Base-by-base conservation (phyloP, 2,113 vertebrate species). In the Rostratula benghalensis region DNA sequence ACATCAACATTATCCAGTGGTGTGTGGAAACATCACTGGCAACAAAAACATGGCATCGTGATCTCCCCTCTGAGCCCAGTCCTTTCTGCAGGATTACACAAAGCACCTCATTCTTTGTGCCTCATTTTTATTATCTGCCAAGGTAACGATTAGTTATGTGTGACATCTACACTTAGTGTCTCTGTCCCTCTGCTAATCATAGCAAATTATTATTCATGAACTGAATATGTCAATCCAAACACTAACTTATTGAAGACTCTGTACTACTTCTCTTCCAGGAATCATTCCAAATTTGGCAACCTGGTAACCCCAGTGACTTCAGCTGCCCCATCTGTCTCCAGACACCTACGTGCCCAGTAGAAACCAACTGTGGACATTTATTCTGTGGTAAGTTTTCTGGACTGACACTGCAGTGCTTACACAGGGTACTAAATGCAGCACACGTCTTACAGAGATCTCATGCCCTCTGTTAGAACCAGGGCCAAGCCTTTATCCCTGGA, bases 271-370 rank as follows among this genome's bases (percentile, higher is more conserved):
- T 75, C 31, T 94, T 90, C 30, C 68, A 98, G 98, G 98, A 98
- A 37, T 85, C 94, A 28, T 59, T 84, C 77, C 97, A 96, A 46
- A 63, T 89, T 27, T 95, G 97, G 88, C 71, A 90, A 35, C 57
- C 95, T 48, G 33, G 70, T 33, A 91, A 91, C 67, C 97, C 93
- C 87, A 96, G 78, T 83, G 98, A 98, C 87, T 94, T 92, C 63
- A 97, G 96, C 61, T 99, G 98, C 80, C 98, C 98, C 25, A 98
- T 98, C 56, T 99, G 98, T 76, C 98, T 98, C 87, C 98, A 99
- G 70, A 90, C 95, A 11, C 94, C 97, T 46, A 95, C 75, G 37
- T 98, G 98, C 90, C 98, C 98, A 11, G 98, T 98, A 71, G 96
- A 98, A 98, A 99, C 98, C 31, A 99, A 98, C 97, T 98, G 98